Percentiles rank a stretch among this genome's conserved stretches.
Evolutionary conservation across 2,888 invertebrate species (phyloP).

Genomic region (Eulithis prunata): DNA sequence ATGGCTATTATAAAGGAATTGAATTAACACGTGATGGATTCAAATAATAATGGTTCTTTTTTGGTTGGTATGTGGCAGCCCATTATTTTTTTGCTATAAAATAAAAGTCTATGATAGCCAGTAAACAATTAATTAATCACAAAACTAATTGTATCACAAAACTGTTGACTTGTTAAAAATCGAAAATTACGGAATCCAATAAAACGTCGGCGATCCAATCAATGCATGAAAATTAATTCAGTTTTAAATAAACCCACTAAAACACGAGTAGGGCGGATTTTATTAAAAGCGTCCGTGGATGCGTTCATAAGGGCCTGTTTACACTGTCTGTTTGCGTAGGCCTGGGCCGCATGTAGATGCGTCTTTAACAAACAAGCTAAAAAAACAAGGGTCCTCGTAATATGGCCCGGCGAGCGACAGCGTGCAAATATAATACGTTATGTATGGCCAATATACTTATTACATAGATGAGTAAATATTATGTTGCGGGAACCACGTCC

Average conservation of each 20-base stretch:
- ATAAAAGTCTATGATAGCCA: neutral
- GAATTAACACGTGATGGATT: neutral
- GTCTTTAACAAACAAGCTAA: slow-evolving; percentile 80
- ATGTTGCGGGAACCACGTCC: slow-evolving; percentile 16
- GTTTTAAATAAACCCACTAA: slow-evolving; percentile 58
- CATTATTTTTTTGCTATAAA: neutral
- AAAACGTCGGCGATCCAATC: slow-evolving; percentile 35
- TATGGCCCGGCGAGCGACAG: slow-evolving; percentile 54
- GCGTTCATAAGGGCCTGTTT: slow-evolving; percentile 79
- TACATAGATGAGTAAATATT: slow-evolving; percentile 38
- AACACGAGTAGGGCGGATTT: slow-evolving; percentile 63
- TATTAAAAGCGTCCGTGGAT: slow-evolving; percentile 63
- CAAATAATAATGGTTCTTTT: neutral
- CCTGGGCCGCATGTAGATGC: slow-evolving; percentile 77
- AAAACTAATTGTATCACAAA: slow-evolving; percentile 24
- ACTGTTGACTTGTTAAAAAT: slow-evolving; percentile 25
- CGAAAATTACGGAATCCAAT: slow-evolving; percentile 22
- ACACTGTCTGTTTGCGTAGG: slow-evolving; percentile 77
- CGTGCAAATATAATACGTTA: slow-evolving; percentile 47
- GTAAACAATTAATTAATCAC: slow-evolving; percentile 24
- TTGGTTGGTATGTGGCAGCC: neutral
- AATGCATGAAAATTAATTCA: slow-evolving; percentile 47
- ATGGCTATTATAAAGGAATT: slow-evolving; percentile 3
- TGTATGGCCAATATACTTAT: slow-evolving; percentile 36
- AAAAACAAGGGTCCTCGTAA: slow-evolving; percentile 80